A percentile compares a stretch with the other conserved stretches of the same genome.
Evolutionary conservation across 2,113 vertebrate species (phyloP).

Genomic region (Hepsetus odoe): DNA sequence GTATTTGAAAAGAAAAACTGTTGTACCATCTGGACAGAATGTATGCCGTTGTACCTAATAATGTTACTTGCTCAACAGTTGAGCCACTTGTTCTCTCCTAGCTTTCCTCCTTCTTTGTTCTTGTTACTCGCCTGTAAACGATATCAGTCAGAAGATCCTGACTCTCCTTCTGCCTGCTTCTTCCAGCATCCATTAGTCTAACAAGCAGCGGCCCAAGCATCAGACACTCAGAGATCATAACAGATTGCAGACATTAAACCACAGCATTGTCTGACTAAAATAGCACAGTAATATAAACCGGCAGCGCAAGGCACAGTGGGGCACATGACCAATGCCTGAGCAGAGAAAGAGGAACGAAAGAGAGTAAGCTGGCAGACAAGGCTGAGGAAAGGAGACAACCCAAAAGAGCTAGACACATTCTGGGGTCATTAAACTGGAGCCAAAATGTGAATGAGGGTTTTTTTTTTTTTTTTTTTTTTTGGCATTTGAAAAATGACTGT

Average conservation of each 20-base stretch:
- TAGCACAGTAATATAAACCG: slow-evolving; percentile 1
- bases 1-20: background rate
- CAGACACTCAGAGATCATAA: slow-evolving; percentile 5
- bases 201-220: slow-evolving; percentile 4
- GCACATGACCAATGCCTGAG: background rate
- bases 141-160: background rate
- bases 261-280: slow-evolving; percentile 12
- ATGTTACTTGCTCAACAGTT: background rate
- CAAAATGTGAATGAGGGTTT: background rate
- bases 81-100: background rate
- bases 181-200: background rate
- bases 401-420: background rate
- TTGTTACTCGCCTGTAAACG: slow-evolving; percentile 2
- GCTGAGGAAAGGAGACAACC: background rate
- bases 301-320: slow-evolving; percentile 1
- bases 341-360: background rate
- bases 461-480: background rate
- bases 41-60: background rate
- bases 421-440: background rate
- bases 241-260: slow-evolving; percentile 16
- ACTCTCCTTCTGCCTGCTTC: background rate
- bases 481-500: background rate
- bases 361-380: background rate
- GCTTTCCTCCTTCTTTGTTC: background rate
- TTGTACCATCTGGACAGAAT: background rate